Percentiles rank a stretch among this genome's conserved stretches.
These are phyloP conservation scores for Trissolcus basalis DNA, from an alignment of 1,140 invertebrate genomes.

Conservation along the genomic window DNA sequence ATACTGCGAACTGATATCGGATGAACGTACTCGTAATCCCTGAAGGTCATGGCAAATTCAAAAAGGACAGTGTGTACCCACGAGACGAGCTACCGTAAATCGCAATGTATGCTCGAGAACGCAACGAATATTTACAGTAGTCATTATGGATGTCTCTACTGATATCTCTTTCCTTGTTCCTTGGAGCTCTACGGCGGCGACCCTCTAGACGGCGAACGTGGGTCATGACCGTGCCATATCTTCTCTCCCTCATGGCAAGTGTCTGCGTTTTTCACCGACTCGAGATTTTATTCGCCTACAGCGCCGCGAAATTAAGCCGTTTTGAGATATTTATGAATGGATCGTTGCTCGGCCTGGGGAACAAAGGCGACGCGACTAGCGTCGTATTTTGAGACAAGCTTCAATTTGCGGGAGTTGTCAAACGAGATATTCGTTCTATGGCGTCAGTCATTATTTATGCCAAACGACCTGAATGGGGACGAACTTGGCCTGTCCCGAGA, in stretches of 20 bases:
- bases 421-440: slow-evolving; percentile 59
- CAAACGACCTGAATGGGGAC: slow-evolving; percentile 47
- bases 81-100: slow-evolving; percentile 66
- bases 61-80: too few species aligned
- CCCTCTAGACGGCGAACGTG: slow-evolving; percentile 66
- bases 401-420: slow-evolving; percentile 63
- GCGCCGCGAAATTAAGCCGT: slow-evolving; percentile 76
- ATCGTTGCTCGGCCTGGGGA: slow-evolving; percentile 66
- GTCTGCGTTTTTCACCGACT: slow-evolving; percentile 73
- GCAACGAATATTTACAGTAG: slow-evolving; percentile 56
- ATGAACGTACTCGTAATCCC: slow-evolving; percentile 30
- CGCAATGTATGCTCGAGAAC: slow-evolving; percentile 27
- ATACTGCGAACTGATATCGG: slow-evolving; percentile 25
- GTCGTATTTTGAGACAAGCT: slow-evolving; percentile 60
- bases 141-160: slow-evolving; percentile 68
- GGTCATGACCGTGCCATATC: slow-evolving; percentile 70
- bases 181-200: slow-evolving; percentile 60
- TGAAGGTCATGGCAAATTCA: slow-evolving; percentile 33
- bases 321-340: slow-evolving; percentile 77
- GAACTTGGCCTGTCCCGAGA: slow-evolving; percentile 34
- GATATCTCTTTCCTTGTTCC: slow-evolving; percentile 47
- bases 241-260: slow-evolving; percentile 63
- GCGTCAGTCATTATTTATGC: slow-evolving; percentile 56
- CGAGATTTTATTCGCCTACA: slow-evolving; percentile 73
- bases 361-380: slow-evolving; percentile 67